phyloP scores from a whole-genome alignment of 2,888 invertebrate genomes.

The Arge pagana region DNA sequence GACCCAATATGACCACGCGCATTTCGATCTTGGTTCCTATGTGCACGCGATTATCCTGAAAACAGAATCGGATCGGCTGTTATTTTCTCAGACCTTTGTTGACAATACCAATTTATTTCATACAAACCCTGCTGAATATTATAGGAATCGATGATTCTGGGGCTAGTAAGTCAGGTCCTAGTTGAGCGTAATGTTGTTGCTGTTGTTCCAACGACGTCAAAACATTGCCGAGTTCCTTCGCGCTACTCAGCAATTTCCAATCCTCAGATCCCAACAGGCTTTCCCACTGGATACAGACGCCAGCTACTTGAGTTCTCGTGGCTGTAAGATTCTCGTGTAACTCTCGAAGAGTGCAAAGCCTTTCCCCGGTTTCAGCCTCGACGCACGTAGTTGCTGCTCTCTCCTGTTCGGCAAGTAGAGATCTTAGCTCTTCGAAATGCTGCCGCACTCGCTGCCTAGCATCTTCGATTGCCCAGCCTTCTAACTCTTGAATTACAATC shows the following conservation, averaged over 20 bases:
- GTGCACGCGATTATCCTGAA: constrained; percentile 64
- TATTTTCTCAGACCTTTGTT: neutral
- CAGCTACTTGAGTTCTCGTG: constrained; percentile 60
- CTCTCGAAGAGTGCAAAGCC: constrained; percentile 60
- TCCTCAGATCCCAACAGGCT: constrained; percentile 62
- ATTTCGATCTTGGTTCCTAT: constrained; percentile 67
- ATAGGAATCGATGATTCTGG: constrained; percentile 64
- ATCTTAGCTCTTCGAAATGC: constrained; percentile 61
- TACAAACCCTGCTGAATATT: constrained; percentile 62
- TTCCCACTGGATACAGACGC: constrained; percentile 63
- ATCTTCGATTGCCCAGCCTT: constrained; percentile 46
- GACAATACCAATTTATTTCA: neutral
- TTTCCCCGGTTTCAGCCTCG: constrained; percentile 62
- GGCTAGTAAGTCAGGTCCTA: constrained; percentile 60
- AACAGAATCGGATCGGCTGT: constrained; percentile 17
- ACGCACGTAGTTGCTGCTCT: constrained; percentile 62
- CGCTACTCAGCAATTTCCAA: constrained; percentile 59
- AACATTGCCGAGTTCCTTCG: constrained; percentile 59
- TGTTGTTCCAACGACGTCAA: constrained; percentile 62
- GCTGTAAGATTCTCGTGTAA: constrained; percentile 62
- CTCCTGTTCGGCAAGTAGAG: constrained; percentile 61
- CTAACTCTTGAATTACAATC: constrained; percentile 47
- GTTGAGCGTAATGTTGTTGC: constrained; percentile 62
- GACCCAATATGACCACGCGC: constrained; percentile 64
- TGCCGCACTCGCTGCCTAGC: constrained; percentile 57